Conservation (phyloP, 2,888 invertebrate species). For the Buathra laborator region DNA sequence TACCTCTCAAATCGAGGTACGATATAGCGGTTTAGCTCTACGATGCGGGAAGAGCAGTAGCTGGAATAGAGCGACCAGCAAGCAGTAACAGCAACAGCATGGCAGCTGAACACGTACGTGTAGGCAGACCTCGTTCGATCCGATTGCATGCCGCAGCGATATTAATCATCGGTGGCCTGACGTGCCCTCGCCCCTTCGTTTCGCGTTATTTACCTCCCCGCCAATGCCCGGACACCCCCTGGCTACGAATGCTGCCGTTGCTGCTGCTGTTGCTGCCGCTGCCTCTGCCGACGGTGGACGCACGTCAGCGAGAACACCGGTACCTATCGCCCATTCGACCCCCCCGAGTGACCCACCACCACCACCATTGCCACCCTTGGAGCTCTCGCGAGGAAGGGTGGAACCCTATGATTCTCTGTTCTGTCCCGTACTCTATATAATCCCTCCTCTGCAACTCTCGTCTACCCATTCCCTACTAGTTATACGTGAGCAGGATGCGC, state of each 20-base stretch:
- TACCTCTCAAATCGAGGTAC: not conserved
- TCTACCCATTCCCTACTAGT: conserved; percentile 1
- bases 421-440: not conserved
- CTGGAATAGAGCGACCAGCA: conserved; percentile 10
- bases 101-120: conserved; percentile 42
- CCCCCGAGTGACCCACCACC: conserved; percentile 30
- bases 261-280: conserved; percentile 32
- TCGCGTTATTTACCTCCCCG: conserved; percentile 79
- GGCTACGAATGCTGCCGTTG: conserved; percentile 35
- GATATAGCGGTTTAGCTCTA: not conserved
- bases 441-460: conserved; percentile 29
- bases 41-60: conserved; percentile 10
- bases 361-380: conserved; percentile 40
- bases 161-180: conserved; percentile 87
- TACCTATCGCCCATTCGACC: conserved; percentile 40
- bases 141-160: conserved; percentile 86
- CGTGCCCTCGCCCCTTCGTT: conserved; percentile 84
- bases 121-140: conserved; percentile 78
- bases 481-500: conserved; percentile 40
- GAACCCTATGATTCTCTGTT: conserved; percentile 35
- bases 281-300: conserved; percentile 17
- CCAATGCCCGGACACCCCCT: conserved; percentile 66
- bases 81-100: conserved; percentile 31
- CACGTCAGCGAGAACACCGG: conserved; percentile 53
- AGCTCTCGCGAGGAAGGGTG: conserved; percentile 51